These are phyloP conservation scores for Paramuricea clavata DNA, from an alignment of 92 coral and sea anemone genomes.

Conservation along the genomic window DNA sequence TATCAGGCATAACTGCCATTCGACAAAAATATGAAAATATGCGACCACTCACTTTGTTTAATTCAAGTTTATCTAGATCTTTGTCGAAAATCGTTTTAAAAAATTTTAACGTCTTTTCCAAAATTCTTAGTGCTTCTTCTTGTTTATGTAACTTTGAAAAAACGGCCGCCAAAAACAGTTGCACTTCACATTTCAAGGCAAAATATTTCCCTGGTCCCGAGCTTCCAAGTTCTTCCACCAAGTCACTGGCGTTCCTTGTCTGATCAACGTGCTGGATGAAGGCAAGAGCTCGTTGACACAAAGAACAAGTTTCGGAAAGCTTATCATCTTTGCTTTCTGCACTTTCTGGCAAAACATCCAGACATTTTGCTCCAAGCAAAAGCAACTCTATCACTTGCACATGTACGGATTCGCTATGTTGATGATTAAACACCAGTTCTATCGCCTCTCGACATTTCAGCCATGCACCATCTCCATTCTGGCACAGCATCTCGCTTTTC, in stretches of 20 bases:
- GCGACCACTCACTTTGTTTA: background rate
- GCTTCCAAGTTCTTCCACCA: constrained; percentile 11
- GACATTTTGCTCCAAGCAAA: constrained; percentile 11
- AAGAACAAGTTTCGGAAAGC: background rate
- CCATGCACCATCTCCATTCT: too few relatives aligned
- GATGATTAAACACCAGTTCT: background rate
- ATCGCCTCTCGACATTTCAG: background rate
- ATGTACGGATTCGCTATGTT: background rate
- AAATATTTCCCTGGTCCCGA: background rate
- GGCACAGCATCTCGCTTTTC: too few relatives aligned
- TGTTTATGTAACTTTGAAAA: background rate
- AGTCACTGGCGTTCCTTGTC: background rate
- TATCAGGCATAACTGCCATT: constrained; percentile 14
- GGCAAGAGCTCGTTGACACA: constrained; percentile 15
- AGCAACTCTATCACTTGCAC: background rate
- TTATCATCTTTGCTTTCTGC: background rate
- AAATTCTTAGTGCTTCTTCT: constrained; percentile 12
- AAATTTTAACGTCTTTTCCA: too few relatives aligned
- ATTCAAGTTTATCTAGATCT: background rate
- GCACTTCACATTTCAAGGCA: constrained; percentile 28
- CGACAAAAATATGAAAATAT: constrained; percentile 19
- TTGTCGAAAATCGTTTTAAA: constrained; percentile 16
- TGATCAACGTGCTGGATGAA: background rate
- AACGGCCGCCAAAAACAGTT: background rate
- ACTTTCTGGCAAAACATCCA: background rate